Conservation (phyloP, 1,140 invertebrate species). For the Heliconius hermathena region DNA sequence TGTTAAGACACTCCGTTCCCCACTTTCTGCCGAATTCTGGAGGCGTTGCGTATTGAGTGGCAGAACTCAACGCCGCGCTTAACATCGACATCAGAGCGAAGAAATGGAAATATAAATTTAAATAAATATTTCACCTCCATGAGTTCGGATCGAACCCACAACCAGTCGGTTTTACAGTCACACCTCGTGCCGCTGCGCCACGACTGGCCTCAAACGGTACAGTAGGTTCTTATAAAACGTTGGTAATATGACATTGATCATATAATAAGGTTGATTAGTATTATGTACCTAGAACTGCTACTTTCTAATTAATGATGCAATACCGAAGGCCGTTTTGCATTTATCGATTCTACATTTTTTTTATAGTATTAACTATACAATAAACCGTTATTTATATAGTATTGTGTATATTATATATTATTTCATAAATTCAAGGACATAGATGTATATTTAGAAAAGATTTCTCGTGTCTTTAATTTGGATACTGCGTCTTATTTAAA, state of each 20-base stretch:
- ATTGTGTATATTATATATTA: neutral
- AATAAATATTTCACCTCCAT: too few relatives aligned
- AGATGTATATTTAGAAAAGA: neutral
- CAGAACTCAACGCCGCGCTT: too few relatives aligned
- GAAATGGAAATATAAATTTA: too few relatives aligned
- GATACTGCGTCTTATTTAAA: neutral
- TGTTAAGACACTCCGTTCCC: too few relatives aligned
- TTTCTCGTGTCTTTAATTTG: neutral
- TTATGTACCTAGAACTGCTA: conserved; percentile 4
- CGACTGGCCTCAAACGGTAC: neutral
- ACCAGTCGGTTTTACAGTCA: too few relatives aligned
- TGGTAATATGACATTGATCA: neutral
- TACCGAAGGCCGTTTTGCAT: conserved; percentile 16
- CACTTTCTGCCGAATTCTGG: too few relatives aligned
- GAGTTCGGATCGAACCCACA: too few relatives aligned
- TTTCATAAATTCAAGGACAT: neutral
- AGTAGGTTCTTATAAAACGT: neutral
- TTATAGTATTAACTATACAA: neutral
- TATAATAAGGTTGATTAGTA: conserved; percentile 14
- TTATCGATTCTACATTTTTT: conserved; percentile 16
- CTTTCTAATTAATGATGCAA: conserved; percentile 26
- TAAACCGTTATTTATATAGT: too few relatives aligned
- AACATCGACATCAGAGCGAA: too few relatives aligned
- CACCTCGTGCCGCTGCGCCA: too few relatives aligned
- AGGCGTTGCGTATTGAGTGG: too few relatives aligned